phyloP scores from a whole-genome alignment of 2,888 invertebrate genomes.

The Ptychoptera albimana region DNA sequence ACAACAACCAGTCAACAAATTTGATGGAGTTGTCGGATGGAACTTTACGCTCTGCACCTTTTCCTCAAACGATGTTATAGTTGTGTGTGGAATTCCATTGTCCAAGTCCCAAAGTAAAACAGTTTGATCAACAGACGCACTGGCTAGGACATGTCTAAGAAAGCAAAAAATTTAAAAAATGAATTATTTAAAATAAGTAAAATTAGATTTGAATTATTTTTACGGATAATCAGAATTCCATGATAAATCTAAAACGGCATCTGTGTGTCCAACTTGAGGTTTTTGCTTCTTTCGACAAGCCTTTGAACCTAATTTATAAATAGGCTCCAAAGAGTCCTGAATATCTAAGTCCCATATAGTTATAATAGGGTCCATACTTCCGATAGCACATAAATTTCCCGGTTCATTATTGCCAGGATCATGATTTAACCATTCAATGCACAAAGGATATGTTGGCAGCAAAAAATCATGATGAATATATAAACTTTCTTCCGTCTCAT shows the following conservation, averaged over 20 bases:
- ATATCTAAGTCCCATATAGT: slow-evolving; percentile 96
- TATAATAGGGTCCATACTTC: slow-evolving; percentile 82
- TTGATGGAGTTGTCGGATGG: slow-evolving; percentile 70
- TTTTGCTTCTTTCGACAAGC: slow-evolving; percentile 57
- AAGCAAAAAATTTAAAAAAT: neutral
- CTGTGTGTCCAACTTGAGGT: slow-evolving; percentile 59
- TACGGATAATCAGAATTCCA: slow-evolving; percentile 72
- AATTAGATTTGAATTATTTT: slow-evolving; percentile 16
- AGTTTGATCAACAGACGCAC: slow-evolving; percentile 81
- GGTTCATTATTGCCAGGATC: slow-evolving; percentile 56
- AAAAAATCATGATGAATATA: slow-evolving; percentile 91
- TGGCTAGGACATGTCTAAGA: slow-evolving; percentile 66
- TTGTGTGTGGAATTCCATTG: slow-evolving; percentile 56
- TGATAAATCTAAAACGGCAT: slow-evolving; percentile 79
- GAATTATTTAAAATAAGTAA: slow-evolving; percentile 2
- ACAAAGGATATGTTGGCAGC: slow-evolving; percentile 76
- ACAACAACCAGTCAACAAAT: slow-evolving; percentile 67
- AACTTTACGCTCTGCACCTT: slow-evolving; percentile 75
- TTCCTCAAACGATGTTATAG: slow-evolving; percentile 55
- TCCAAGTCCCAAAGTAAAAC: slow-evolving; percentile 88
- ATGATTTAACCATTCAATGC: slow-evolving; percentile 84
- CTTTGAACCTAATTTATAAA: slow-evolving; percentile 60
- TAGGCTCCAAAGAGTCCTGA: slow-evolving; percentile 79
- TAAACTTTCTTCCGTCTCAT: slow-evolving; percentile 72
- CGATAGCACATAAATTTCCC: slow-evolving; percentile 81